Base-by-base conservation (phyloP, 2,888 invertebrate species). In the Caenorhabditis sp. region DNA sequence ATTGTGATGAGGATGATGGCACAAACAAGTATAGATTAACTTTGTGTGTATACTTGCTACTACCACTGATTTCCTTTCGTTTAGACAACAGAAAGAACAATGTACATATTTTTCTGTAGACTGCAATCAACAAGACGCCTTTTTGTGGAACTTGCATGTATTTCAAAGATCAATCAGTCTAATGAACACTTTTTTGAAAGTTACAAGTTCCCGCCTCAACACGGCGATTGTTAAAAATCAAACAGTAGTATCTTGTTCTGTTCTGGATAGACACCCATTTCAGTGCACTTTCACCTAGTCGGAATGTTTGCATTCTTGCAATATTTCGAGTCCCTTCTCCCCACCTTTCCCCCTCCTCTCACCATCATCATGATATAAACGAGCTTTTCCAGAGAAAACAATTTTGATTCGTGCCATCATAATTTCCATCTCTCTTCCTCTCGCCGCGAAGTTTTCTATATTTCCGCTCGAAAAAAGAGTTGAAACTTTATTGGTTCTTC, bases 111-210 rank as follows among this genome's bases (percentile, higher is more conserved):
- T 7, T 24, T 24, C 9, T 22, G 2, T 45, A 22, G 13, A 20
- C 13, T 4, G 24, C 17, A 45, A 26, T 26, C 46, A 26, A n/a
- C 20, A 22, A 20, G 15, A n/a, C 27, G n/a, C 41, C n/a, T 37
- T 48, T 52, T 30, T 30, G 39, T 56, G 27, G 27, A 32, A 50
- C 41, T 27, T 13, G 55, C 24, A 22, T 20, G 20, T 11, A 56
- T 68, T 68, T 43, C 50, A 32, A 52, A 68, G 68, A 68, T 68
- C 68, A 68, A 68, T 58, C 68, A 68, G 35, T 58, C 58, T 52
- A 52, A 58, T 20, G n/a, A 50, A 48, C 46, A 66, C 43, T 22
- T 48, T 41, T 50, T 66, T 35, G 17, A 48, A 56, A 66, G 65
- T 65, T 56, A 37, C 55, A 55, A 17, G 53, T 35, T 27, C 35